Conservation (phyloP, 92 coral and sea anemone genomes). For the Umimayanthus kanabou region DNA sequence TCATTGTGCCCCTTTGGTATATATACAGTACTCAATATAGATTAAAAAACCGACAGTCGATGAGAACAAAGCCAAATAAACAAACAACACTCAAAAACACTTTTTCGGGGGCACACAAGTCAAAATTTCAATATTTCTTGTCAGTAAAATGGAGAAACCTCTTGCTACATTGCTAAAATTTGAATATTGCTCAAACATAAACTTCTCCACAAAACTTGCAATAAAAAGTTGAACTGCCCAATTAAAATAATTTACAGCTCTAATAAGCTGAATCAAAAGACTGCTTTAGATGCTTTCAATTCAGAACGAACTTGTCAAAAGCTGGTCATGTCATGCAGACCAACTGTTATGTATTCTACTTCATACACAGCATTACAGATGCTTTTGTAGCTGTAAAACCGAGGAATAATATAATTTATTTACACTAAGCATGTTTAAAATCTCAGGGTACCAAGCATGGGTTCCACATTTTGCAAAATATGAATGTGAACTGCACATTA, state of each 20-base stretch:
- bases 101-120: background rate
- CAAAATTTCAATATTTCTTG: constrained; percentile 19
- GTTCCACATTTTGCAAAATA: no score
- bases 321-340: no score
- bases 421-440: background rate
- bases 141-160: constrained; percentile 18
- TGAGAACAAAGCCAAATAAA: background rate
- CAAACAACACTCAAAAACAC: constrained; percentile 14
- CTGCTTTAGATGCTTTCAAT: no score
- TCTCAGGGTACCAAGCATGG: no score
- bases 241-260: background rate
- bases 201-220: background rate
- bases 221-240: constrained; percentile 20
- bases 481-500: no score
- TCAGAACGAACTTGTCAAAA: no score
- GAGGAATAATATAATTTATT: background rate
- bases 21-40: constrained; percentile 6
- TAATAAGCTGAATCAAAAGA: no score
- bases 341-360: no score
- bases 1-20: constrained; percentile 1
- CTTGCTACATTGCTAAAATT: background rate
- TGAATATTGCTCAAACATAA: background rate
- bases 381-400: no score
- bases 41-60: background rate
- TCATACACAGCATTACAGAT: background rate